Percentiles rank a stretch among this genome's conserved stretches.
phyloP scores from a whole-genome alignment of 2,888 invertebrate species.

The Ichneumoninae sp. region DNA sequence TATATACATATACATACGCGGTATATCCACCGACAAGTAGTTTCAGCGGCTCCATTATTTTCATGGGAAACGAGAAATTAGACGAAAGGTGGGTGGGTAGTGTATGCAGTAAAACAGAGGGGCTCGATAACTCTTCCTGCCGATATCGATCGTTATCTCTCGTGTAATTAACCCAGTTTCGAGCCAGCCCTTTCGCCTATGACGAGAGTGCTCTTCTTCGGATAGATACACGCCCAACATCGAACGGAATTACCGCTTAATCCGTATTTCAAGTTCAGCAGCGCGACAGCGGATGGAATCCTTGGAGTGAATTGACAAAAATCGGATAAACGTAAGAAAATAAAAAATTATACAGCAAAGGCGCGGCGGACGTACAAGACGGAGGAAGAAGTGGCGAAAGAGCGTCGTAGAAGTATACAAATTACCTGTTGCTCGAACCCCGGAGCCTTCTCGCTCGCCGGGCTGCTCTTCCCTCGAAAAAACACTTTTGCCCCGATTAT shows the following conservation, averaged over 20 bases:
- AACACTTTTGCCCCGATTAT: conserved; percentile 82
- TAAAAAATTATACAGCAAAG: not conserved
- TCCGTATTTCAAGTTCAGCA: not conserved
- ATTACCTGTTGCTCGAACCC: conserved; percentile 83
- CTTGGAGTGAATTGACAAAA: not conserved
- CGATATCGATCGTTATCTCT: conserved; percentile 58
- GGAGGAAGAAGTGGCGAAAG: not conserved
- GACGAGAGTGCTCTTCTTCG: not conserved
- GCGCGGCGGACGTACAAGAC: not conserved
- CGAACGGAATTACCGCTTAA: not conserved
- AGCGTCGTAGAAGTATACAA: conserved; percentile 55
- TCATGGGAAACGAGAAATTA: conserved; percentile 18
- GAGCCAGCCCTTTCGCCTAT: conserved; percentile 36
- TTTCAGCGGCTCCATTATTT: conserved; percentile 19
- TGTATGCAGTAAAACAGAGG: not conserved
- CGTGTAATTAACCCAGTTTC: conserved; percentile 70
- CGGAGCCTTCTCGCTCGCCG: conserved; percentile 83
- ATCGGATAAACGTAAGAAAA: not conserved
- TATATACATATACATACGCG: too few relatives aligned
- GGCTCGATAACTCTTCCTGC: conserved; percentile 29
- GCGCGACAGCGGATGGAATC: not conserved
- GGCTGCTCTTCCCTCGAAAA: conserved; percentile 81
- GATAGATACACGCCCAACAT: conserved; percentile 12
- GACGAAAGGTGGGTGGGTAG: conserved; percentile 17
- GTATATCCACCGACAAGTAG: not conserved